Conservation (phyloP, 2,113 vertebrate species). For the Isurus oxyrinchus region DNA sequence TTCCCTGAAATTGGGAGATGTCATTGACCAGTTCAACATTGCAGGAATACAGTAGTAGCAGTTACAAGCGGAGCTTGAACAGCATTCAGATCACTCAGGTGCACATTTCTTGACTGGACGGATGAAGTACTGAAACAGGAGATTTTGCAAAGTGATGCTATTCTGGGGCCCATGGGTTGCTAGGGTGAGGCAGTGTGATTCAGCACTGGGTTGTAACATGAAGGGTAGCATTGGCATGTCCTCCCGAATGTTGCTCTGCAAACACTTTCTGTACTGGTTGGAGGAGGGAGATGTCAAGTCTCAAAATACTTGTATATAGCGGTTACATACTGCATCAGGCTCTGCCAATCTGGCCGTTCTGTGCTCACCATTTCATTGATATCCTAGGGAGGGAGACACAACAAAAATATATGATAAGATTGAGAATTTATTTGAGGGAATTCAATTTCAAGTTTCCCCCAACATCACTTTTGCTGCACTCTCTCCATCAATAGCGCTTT, state of each 20-base stretch:
- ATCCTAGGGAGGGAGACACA: conserved; percentile 62
- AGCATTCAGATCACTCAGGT: neutral
- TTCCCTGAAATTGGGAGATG: neutral
- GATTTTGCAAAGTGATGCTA: conserved; percentile 9
- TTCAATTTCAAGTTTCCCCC: neutral
- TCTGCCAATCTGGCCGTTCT: conserved; percentile 91
- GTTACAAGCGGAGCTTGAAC: neutral
- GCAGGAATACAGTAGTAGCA: neutral
- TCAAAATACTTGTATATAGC: conserved; percentile 98
- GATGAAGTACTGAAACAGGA: neutral
- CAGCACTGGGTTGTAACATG: neutral
- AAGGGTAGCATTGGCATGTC: neutral
- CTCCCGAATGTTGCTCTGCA: conserved; percentile 8
- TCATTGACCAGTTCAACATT: neutral
- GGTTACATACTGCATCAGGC: conserved; percentile 91
- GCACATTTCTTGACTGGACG: neutral
- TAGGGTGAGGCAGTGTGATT: neutral
- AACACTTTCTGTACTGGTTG: neutral
- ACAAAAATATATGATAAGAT: neutral
- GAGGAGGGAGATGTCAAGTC: conserved; percentile 64
- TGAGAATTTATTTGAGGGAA: neutral
- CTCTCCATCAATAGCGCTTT: neutral
- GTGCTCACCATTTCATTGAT: conserved; percentile 92
- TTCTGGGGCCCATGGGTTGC: neutral
- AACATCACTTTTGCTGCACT: neutral